Evolutionary conservation across 2,113 vertebrate genomes (phyloP), one percentile per base, ranked within the genome.

Genomic region (Ifrita kowaldi): DNA sequence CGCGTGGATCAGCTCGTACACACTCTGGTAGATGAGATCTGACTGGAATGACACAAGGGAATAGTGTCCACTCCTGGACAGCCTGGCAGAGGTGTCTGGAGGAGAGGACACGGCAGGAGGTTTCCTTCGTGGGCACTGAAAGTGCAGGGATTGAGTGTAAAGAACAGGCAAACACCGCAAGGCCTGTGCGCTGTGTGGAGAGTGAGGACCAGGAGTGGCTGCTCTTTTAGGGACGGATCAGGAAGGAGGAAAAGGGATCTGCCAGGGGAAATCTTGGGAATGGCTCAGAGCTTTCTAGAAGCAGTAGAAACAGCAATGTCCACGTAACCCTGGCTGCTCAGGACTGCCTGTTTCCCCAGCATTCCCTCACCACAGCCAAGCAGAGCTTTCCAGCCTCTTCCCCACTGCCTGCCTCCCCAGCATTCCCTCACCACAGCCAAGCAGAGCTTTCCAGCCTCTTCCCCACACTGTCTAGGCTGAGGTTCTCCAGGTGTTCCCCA

Each of bases 21-120:
- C 73, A 0, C 68, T 97, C 95, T 84, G 93, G 80, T 95, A 89
- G 76, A 96, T 91, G 76, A 95, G 95, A 84, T 96, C 95, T 0
- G 59, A 97, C 95, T 97, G 93, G 8, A 95, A 91, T 0, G 18
- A 92, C 76, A 84, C 10, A 23, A 80, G 19, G 67, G 49, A 62
- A 49, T 0, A 47, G 50, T 1, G 0, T 49, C 4, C 1, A 10
- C 26, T 32, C 42, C 76, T 46, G n/a, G 16, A 44, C 35, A 65
- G 65, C 46, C 75, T 46, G 41, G 62, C 39, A 73, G 32, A 57
- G 28, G 39, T 20, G 19, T n/a, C 32, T 7, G 41, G 41, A 84
- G 55, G 28, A 79, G 28, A 75, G 35, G 41, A 62, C 19, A 22
- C 0, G 0, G 62, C 39, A 46, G 28, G 17, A 57, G 10, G 37